A percentile compares a stretch with the other conserved stretches of the same genome.
phyloP scores from a whole-genome alignment of 2,797 vertebrate genomes.

The Sebastes minor region DNA sequence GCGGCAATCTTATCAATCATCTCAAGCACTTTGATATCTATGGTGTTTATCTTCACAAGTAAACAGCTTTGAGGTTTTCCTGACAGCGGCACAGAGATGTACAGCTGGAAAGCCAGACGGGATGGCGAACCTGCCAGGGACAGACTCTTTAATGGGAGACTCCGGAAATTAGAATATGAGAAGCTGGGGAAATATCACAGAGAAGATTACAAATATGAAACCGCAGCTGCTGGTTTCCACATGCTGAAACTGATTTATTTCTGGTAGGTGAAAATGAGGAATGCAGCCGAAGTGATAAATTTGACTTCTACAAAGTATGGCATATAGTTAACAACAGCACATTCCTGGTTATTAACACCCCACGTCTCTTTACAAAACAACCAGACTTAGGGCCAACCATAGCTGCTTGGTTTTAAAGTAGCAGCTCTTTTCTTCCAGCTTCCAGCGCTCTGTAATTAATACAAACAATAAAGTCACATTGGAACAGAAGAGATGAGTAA shows the following conservation, averaged over 20 bases:
- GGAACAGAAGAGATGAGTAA: constrained; percentile 26
- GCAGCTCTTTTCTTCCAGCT: constrained; percentile 10
- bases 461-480: constrained; percentile 24
- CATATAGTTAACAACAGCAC: background rate
- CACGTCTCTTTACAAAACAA: background rate
- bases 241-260: constrained; percentile 43
- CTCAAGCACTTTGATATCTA: constrained; percentile 55
- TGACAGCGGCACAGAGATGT: constrained; percentile 27
- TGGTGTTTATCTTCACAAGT: constrained; percentile 50
- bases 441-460: constrained; percentile 38
- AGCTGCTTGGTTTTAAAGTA: background rate
- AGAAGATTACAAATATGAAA: constrained; percentile 53
- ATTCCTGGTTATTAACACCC: background rate
- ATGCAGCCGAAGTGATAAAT: background rate
- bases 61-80: constrained; percentile 61
- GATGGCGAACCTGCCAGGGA: constrained; percentile 26
- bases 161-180: constrained; percentile 43
- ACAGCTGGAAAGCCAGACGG: constrained; percentile 31
- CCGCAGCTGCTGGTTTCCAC: constrained; percentile 48
- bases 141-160: constrained; percentile 49
- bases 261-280: constrained; percentile 22
- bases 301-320: background rate
- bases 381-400: background rate
- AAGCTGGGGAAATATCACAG: constrained; percentile 50
- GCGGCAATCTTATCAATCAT: constrained; percentile 65